Percentiles rank a stretch among this genome's conserved stretches.
Conservation (phyloP, 2,113 vertebrate species). For the Leucopsar rothschildi region DNA sequence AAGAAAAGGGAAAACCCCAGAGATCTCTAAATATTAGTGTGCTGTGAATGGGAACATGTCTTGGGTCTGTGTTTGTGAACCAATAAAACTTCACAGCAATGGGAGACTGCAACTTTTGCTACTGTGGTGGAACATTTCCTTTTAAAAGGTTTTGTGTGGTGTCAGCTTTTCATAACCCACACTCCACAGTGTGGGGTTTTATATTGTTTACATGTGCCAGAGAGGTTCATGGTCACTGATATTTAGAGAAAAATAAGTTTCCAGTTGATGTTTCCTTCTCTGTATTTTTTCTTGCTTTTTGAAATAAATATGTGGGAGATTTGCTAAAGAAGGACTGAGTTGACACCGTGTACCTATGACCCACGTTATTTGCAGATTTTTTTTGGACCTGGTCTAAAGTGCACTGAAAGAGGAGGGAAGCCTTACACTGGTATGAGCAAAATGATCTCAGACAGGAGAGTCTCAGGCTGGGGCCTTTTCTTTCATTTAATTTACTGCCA, state of each 20-base stretch:
- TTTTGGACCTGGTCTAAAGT: neutral
- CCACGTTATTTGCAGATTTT: neutral
- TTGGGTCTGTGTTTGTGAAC: neutral
- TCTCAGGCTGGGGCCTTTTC: too few relatives aligned
- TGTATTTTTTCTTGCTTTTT: accelerated
- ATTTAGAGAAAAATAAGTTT: neutral
- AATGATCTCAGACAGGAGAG: neutral
- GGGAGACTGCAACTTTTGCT: too few relatives aligned
- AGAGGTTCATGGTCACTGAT: neutral
- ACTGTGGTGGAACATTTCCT: neutral
- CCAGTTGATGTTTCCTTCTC: neutral
- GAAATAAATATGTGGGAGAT: neutral
- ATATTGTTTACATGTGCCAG: accelerated
- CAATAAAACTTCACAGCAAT: neutral
- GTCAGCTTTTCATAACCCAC: neutral
- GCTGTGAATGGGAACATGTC: neutral
- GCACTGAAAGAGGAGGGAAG: neutral
- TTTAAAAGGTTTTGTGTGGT: neutral
- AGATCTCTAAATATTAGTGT: neutral
- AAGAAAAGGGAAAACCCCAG: neutral
- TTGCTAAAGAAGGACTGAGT: neutral
- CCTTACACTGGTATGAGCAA: accelerated
- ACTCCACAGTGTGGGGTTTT: neutral
- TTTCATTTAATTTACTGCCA: neutral
- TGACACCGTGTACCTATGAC: accelerated